Evolutionary conservation across 2,888 invertebrate species (phyloP).

Genomic region (Brachyptera putata): DNA sequence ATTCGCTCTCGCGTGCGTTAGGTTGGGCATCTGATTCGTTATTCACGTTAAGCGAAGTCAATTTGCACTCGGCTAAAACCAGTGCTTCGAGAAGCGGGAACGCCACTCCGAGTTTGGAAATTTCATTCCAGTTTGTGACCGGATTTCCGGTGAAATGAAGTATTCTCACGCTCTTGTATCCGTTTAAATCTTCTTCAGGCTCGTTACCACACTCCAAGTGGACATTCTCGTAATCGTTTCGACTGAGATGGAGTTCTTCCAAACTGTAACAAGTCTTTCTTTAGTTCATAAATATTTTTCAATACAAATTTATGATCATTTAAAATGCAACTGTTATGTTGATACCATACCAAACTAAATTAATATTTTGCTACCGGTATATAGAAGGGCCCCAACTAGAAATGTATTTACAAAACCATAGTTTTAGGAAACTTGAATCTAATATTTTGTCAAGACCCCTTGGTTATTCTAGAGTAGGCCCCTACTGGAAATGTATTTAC

Average conservation of each 20-base stretch:
- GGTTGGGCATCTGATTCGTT: conserved; percentile 46
- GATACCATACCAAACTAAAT: too few relatives aligned
- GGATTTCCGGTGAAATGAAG: conserved; percentile 87
- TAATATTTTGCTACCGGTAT: too few relatives aligned
- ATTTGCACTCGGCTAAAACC: conserved; percentile 81
- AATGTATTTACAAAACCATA: too few relatives aligned
- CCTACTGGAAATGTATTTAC: too few relatives aligned
- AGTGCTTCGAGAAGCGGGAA: conserved; percentile 84
- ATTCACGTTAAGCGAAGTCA: too few relatives aligned
- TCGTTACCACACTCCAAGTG: conserved; percentile 53
- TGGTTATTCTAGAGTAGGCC: too few relatives aligned
- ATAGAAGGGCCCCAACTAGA: too few relatives aligned
- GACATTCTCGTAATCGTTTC: conserved; percentile 81
- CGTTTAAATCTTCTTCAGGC: conserved; percentile 44
- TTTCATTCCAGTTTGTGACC: conserved; percentile 77
- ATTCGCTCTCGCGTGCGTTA: neutral
- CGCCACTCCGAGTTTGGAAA: conserved; percentile 75
- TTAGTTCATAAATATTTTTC: too few relatives aligned
- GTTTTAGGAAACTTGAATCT: too few relatives aligned
- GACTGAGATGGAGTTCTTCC: conserved; percentile 87
- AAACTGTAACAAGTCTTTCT: conserved; percentile 48
- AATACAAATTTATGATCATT: too few relatives aligned
- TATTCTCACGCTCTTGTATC: conserved; percentile 67
- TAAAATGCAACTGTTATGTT: too few relatives aligned
- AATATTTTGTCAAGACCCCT: too few relatives aligned